Percentiles rank a stretch among this genome's conserved stretches.
Conservation (phyloP, 2,113 vertebrate species). For the Grammomys surdaster region DNA sequence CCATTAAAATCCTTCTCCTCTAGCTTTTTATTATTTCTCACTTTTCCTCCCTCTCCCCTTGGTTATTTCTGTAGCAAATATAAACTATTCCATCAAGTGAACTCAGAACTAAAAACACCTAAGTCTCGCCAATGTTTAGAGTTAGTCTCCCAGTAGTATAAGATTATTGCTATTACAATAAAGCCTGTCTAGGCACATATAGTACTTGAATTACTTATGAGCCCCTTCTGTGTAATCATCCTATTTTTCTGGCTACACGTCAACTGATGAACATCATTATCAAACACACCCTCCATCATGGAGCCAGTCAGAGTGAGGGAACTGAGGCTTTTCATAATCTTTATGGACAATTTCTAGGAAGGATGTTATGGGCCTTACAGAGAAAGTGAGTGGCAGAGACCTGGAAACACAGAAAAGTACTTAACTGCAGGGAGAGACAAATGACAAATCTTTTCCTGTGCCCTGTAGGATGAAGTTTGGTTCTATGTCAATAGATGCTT, state of each 20-base stretch:
- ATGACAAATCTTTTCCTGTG: neutral
- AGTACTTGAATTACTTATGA: neutral
- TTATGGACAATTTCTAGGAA: constrained; percentile 69
- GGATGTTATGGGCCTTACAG: constrained; percentile 45
- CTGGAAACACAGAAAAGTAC: neutral
- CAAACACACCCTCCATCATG: constrained; percentile 51
- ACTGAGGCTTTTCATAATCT: constrained; percentile 27
- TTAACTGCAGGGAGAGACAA: neutral
- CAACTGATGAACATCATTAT: neutral
- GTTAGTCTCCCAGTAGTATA: neutral
- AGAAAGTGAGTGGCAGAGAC: neutral
- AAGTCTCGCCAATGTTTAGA: neutral
- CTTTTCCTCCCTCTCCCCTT: neutral
- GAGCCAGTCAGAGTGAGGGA: constrained; percentile 26
- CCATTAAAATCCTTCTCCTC: neutral
- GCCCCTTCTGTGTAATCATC: neutral
- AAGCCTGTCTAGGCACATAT: neutral
- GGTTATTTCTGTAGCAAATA: neutral
- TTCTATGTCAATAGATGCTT: neutral
- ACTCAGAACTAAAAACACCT: neutral
- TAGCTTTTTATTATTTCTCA: neutral
- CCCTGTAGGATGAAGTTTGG: neutral
- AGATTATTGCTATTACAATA: neutral
- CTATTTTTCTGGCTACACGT: neutral
- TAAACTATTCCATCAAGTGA: neutral